Base-by-base conservation (phyloP, 1,140 invertebrate genomes). In the Cylas formicarius region DNA sequence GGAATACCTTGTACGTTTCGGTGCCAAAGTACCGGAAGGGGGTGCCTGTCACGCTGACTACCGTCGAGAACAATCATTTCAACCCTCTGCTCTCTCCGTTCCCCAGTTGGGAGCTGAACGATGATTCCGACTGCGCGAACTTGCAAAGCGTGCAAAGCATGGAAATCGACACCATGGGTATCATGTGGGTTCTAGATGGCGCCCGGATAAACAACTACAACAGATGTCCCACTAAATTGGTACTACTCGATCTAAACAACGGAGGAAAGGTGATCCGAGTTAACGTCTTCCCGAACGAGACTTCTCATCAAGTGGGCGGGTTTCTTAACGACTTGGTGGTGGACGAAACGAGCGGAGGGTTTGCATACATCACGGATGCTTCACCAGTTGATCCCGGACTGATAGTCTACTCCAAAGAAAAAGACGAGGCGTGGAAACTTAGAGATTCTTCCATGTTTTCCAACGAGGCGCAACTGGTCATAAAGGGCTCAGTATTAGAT, bases 141-240 rank as follows among this genome's bases (percentile, higher is more conserved):
- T 69, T 85, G 16, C 81, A 84, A 53, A 77, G 76, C 44, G 80
- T 83, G 3, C 79, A 82, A 57, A 77, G 75, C 49, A 71, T 84
- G 54, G 81, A 84, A 59, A 78, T 84, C 14, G 81, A 84, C 52
- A 70, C 70, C 0, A 65, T 69, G 16, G 81, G 78, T 2, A 63
- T 78, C 1, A 78, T 85, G 76, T 85, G 81, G 81, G 72, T 82
- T 1, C 53, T 83, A 26, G 82, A 85, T 52, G 74, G 76, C 10
- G 80, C 80, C 0, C 66, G 76, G 5, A 67, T 76, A 0, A 56
- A 60, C 44, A 56, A 57, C 37, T 36, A 50, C 20, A 61, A 65
- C 0, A 29, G 57, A 8, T 85, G 81, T 54, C 74, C 75, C 2
- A 75, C 81, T 0, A 76, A 80, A 39, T 55, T 85, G 7, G 72